phyloP scores from a whole-genome alignment of 2,888 invertebrate species.

The Aspidiotus rigidus region DNA sequence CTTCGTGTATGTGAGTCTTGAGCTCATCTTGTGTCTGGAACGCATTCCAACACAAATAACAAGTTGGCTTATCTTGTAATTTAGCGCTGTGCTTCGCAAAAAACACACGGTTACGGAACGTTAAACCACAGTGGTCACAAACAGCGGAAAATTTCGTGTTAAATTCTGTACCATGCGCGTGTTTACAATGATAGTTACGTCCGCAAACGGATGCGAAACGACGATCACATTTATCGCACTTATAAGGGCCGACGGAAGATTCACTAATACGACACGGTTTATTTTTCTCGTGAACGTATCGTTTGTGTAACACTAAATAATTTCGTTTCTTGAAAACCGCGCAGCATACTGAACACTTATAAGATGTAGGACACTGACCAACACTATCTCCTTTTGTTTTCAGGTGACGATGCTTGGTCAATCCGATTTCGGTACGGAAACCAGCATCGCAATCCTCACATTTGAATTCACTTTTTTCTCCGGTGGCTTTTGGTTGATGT shows the following conservation, averaged over 20 bases:
- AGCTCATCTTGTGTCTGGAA: constrained; percentile 11
- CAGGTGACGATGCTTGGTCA: not conserved
- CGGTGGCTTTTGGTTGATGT: constrained; percentile 1
- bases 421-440: not conserved
- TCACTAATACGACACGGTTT: constrained; percentile 25
- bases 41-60: constrained; percentile 22
- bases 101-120: constrained; percentile 18
- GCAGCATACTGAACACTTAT: constrained; percentile 4
- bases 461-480: not conserved
- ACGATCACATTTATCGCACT: constrained; percentile 24
- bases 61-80: constrained; percentile 15
- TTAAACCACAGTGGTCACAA: constrained; percentile 28
- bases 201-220: constrained; percentile 19
- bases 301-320: constrained; percentile 17
- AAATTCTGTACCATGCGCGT: constrained; percentile 5
- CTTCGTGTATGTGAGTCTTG: constrained; percentile 17
- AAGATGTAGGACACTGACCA: not conserved
- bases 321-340: constrained; percentile 8
- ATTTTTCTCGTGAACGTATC: constrained; percentile 17
- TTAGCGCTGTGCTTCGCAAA: constrained; percentile 24
- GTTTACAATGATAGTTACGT: constrained; percentile 24
- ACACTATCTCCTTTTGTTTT: not conserved
- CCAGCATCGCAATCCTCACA: constrained; percentile 12
- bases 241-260: constrained; percentile 17
- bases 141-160: constrained; percentile 12